Base-by-base conservation (phyloP, 2,113 vertebrate species). In the Salvelinus namaycush region DNA sequence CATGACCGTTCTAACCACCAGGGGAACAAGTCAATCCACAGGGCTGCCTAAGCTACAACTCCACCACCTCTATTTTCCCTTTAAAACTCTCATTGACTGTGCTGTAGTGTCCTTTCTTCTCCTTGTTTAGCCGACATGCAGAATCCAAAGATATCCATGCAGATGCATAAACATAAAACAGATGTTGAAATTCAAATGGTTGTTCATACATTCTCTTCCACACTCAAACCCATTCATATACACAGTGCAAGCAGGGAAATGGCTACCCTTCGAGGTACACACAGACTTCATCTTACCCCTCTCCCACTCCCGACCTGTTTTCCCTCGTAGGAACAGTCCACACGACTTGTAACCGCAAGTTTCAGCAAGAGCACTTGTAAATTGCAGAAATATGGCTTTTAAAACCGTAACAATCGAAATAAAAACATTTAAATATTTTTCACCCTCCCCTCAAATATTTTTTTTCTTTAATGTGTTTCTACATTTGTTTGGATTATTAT, bases 291-390 rank as follows among this genome's bases (percentile, higher is more conserved):
- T n/a, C 68, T 80, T 27, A 71, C 70, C 68, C 72, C 39, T 26
- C 48, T 20, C 39, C 39, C 9, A 9, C 39, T 11, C 8, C 34
- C 34, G 0, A 9, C 7, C 7, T 2, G 2, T 34, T 64, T 24
- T 72, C 79, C 68, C 65, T 67, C 80, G 83, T 79, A 87, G 86
- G 85, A 88, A 85, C 83, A 80, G 80, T 87, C 88, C 84, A 88
- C 85, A 84, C 76, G 88, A 92, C 89, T 92, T 92, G 90, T 93
- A 93, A 92, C 90, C 93, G 90, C 90, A 92, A 89, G 83, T 90
- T 92, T 88, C 93, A 92, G 89, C 93, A 94, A 93, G 92, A 93
- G 92, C 93, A 94, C 93, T 93, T 94, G 87, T 91, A 84, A 85
- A 84, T 84, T 77, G 78, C 77, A 83, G 85, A 89, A 90, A 89